Evolutionary conservation across 53 echinoderm and acorn worm species (phyloP).

Genomic region (Henricia sp.): DNA sequence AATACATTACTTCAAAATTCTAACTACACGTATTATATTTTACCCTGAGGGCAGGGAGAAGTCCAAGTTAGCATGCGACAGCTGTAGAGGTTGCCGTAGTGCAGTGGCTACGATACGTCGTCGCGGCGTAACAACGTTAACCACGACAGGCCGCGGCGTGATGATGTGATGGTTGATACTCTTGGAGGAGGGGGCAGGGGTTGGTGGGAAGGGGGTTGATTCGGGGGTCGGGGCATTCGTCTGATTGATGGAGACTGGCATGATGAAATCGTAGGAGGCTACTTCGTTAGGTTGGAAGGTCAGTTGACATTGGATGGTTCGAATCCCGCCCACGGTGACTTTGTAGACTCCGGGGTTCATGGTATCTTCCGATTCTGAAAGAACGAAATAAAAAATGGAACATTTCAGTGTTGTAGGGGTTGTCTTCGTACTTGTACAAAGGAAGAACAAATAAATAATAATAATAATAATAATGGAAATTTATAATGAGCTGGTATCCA

Average conservation of each 20-base stretch:
- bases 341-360: constrained; percentile 93
- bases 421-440: too few relatives aligned
- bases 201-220: constrained; percentile 94
- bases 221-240: constrained; percentile 91
- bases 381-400: too few relatives aligned
- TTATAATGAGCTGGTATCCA: too few relatives aligned
- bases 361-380: constrained; percentile 96
- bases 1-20: too few relatives aligned
- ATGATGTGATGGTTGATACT: constrained; percentile 97
- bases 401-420: too few relatives aligned
- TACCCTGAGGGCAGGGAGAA: constrained; percentile 96
- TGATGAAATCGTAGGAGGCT: constrained; percentile 94
- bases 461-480: too few relatives aligned
- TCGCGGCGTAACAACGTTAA: constrained; percentile 87
- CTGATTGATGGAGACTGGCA: constrained; percentile 97
- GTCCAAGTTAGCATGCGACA: constrained; percentile 79
- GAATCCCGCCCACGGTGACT: constrained; percentile 81
- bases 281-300: constrained; percentile 92
- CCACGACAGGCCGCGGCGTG: constrained; percentile 83
- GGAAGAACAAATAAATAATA: too few relatives aligned
- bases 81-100: constrained; percentile 90
- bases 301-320: constrained; percentile 79
- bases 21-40: too few relatives aligned
- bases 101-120: constrained; percentile 91
- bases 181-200: constrained; percentile 93